Conservation (phyloP, 2,113 vertebrate genomes). For the Semicossyphus pulcher region DNA sequence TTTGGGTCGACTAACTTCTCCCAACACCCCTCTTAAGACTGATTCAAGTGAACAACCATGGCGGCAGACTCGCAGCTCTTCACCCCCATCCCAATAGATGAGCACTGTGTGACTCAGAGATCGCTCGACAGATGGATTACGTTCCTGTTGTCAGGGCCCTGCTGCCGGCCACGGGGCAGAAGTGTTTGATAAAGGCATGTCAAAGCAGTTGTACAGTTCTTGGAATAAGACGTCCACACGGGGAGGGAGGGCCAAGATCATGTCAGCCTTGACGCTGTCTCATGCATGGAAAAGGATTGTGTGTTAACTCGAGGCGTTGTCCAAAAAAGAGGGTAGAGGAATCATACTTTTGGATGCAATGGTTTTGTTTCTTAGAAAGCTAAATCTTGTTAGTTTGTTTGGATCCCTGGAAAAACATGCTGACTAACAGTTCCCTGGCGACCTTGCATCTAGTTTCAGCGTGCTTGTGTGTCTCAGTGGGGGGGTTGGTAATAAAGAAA, state of each 20-base stretch:
- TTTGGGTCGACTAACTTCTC: slow-evolving; percentile 38
- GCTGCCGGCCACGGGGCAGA: slow-evolving; percentile 34
- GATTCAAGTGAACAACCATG: slow-evolving; percentile 55
- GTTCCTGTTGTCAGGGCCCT: slow-evolving; percentile 36
- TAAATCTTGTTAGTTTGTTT: slow-evolving; percentile 12
- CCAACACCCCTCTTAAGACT: slow-evolving; percentile 34
- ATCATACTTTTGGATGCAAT: slow-evolving; percentile 9
- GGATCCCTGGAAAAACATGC: slow-evolving; percentile 28
- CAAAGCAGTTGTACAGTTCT: slow-evolving; percentile 52
- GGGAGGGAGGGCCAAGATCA: slow-evolving; percentile 16
- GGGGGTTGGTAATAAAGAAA: slow-evolving; percentile 42
- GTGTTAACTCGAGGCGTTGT: not conserved
- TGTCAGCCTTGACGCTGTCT: slow-evolving; percentile 14
- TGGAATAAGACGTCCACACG: slow-evolving; percentile 22
- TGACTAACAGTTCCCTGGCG: slow-evolving; percentile 59
- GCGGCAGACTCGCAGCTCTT: slow-evolving; percentile 39
- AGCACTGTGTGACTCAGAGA: slow-evolving; percentile 57
- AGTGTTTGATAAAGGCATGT: slow-evolving; percentile 59
- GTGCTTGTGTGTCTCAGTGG: slow-evolving; percentile 29
- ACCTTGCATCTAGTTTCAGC: slow-evolving; percentile 58
- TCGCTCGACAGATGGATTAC: slow-evolving; percentile 69
- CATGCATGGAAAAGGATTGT: slow-evolving; percentile 3
- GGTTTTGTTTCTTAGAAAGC: slow-evolving; percentile 24
- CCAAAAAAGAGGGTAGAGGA: not conserved
- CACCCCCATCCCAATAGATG: slow-evolving; percentile 34